Evolutionary conservation across 2,888 invertebrate genomes (phyloP).

Genomic region (Tenthredo scrophulariae): DNA sequence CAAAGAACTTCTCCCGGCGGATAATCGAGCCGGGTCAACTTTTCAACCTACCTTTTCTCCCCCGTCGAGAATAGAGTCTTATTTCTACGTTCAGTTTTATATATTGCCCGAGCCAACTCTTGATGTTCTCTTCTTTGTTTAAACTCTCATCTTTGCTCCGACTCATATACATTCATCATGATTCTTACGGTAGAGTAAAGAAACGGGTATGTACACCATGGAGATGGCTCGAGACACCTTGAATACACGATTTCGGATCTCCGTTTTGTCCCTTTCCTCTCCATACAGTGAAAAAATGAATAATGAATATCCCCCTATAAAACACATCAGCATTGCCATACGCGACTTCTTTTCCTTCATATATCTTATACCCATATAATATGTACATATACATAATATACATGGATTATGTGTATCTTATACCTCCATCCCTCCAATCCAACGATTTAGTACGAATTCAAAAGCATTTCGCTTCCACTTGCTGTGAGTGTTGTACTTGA

Average conservation of each 20-base stretch:
- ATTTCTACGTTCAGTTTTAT: constrained; percentile 8
- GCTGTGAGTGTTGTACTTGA: background rate
- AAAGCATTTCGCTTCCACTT: background rate
- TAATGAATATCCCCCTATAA: constrained; percentile 10
- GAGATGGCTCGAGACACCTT: background rate
- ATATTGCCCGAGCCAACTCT: background rate
- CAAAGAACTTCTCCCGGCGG: constrained; percentile 34
- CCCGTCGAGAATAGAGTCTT: background rate
- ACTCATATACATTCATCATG: constrained; percentile 2
- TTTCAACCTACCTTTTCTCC: background rate
- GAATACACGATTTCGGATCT: background rate
- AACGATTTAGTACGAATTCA: background rate
- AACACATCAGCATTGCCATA: background rate
- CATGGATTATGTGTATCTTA: background rate
- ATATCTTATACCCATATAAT: background rate
- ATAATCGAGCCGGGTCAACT: constrained; percentile 37
- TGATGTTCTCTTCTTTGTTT: constrained; percentile 18
- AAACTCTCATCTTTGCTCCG: background rate
- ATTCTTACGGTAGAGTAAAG: background rate
- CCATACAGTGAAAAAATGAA: constrained; percentile 26
- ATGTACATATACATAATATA: background rate
- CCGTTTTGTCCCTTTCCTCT: background rate
- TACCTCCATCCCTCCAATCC: background rate
- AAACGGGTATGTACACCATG: background rate
- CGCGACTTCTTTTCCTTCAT: background rate